Evolutionary conservation across 2,113 vertebrate species (phyloP).

Genomic region (Peromyscus maniculatus): DNA sequence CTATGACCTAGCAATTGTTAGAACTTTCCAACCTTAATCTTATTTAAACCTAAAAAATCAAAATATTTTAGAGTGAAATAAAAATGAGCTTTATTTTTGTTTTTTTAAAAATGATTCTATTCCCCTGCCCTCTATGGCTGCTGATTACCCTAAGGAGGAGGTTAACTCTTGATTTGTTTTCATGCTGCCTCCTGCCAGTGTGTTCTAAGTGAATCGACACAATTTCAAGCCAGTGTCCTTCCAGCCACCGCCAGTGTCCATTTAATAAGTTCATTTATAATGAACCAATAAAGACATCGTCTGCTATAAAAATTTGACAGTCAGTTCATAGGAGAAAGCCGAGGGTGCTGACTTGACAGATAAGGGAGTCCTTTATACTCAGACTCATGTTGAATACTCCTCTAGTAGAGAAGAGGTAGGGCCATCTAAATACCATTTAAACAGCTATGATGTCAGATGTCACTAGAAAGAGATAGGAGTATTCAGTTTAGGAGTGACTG

Average conservation of each 20-base stretch:
- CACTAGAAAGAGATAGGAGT: background rate
- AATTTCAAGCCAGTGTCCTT: background rate
- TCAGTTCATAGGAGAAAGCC: slow-evolving; percentile 6
- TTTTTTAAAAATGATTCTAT: background rate
- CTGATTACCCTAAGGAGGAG: background rate
- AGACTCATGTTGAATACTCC: background rate
- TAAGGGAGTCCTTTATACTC: background rate
- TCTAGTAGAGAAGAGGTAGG: background rate
- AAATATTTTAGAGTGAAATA: slow-evolving; percentile 48
- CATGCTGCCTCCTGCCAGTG: background rate
- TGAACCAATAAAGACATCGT: background rate
- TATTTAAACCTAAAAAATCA: background rate
- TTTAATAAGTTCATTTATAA: background rate
- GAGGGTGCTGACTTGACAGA: background rate
- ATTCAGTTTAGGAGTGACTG: background rate
- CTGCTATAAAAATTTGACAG: background rate
- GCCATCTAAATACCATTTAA: background rate
- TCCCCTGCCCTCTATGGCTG: background rate
- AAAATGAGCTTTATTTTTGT: background rate
- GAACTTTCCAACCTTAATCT: background rate
- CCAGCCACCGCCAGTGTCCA: no score
- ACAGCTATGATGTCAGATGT: background rate
- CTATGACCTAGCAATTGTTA: background rate
- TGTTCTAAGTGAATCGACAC: background rate
- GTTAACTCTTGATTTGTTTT: background rate